Conservation (phyloP, 2,113 vertebrate species). For the Oreocharis arfaki region DNA sequence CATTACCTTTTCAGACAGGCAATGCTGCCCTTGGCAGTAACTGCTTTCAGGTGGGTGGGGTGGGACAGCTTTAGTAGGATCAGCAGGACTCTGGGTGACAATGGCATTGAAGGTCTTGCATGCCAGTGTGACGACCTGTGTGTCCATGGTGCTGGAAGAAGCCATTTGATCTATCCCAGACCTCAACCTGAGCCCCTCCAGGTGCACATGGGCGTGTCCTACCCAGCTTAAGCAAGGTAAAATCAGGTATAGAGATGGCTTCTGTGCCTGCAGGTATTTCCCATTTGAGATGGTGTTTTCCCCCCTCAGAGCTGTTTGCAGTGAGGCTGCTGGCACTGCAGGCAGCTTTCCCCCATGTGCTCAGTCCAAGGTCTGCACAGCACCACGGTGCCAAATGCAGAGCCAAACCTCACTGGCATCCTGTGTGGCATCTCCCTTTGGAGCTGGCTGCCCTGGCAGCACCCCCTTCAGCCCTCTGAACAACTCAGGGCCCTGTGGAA, state of each 20-base stretch:
- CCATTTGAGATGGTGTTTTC: neutral
- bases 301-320: neutral
- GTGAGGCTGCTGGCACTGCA: neutral
- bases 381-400: neutral
- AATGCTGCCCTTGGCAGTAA: neutral
- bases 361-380: neutral
- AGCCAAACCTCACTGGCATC: neutral
- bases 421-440: neutral
- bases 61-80: neutral
- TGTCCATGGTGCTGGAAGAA: neutral
- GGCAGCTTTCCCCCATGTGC: neutral
- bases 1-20: accelerated
- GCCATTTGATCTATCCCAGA: neutral
- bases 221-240: neutral
- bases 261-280: neutral
- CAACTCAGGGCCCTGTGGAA: neutral
- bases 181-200: neutral
- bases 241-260: neutral
- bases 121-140: accelerated
- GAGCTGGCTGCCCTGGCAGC: neutral
- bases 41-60: too few species aligned
- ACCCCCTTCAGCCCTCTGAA: neutral
- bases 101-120: neutral
- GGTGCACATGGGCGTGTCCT: accelerated
- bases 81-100: neutral